Evolutionary conservation across 2,888 invertebrate genomes (phyloP).

Genomic region (Diabrotica balteata): DNA sequence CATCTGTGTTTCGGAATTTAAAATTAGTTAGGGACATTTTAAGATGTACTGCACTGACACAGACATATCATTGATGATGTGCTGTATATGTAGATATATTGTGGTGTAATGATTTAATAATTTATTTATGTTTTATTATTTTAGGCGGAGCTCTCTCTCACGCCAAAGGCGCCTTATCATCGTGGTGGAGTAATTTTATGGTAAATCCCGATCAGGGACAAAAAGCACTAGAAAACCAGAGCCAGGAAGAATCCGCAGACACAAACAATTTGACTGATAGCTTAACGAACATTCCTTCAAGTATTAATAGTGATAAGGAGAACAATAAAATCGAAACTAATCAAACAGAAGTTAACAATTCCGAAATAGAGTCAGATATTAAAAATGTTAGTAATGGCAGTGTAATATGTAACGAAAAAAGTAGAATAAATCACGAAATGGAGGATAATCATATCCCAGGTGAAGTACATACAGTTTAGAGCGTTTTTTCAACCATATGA

Average conservation of each 20-base stretch:
- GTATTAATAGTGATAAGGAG: constrained; percentile 41
- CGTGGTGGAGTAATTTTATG: constrained; percentile 82
- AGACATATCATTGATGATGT: no score
- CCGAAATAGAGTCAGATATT: background rate
- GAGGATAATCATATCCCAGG: constrained; percentile 46
- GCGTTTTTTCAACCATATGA: no score
- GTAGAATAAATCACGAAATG: constrained; percentile 30
- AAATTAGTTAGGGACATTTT: no score
- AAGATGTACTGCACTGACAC: no score
- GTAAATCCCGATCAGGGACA: constrained; percentile 60
- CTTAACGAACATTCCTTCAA: constrained; percentile 41
- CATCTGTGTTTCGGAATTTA: no score
- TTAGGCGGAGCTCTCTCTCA: constrained; percentile 85
- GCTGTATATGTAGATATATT: no score
- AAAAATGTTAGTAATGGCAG: constrained; percentile 35
- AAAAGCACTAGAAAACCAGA: constrained; percentile 45
- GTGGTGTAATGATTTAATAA: no score
- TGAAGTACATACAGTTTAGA: constrained; percentile 53
- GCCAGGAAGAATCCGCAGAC: constrained; percentile 24
- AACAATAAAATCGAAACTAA: constrained; percentile 23
- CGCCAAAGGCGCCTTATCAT: constrained; percentile 85
- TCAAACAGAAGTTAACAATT: constrained; percentile 6
- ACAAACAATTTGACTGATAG: constrained; percentile 33
- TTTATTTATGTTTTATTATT: constrained; percentile 7
- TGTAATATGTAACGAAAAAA: constrained; percentile 35